Percentiles rank a stretch among this genome's conserved stretches.
phyloP scores from a whole-genome alignment of 2,888 invertebrate species.

The Apoda limacodes region DNA sequence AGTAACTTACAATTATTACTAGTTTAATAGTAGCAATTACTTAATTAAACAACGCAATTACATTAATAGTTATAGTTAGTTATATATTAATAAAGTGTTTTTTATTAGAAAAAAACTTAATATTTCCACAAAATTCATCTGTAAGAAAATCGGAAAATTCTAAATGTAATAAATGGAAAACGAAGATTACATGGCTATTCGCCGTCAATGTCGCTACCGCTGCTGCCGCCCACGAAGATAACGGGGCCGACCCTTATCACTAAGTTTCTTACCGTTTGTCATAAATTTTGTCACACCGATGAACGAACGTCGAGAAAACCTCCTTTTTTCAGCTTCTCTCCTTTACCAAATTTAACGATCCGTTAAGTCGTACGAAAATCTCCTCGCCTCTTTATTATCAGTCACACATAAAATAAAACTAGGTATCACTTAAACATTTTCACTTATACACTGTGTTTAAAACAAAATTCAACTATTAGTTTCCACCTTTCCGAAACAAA shows the following conservation, averaged over 20 bases:
- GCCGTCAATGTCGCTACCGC: no score
- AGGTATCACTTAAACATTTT: constrained; percentile 27
- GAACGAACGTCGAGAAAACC: constrained; percentile 49
- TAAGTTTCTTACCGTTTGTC: constrained; percentile 63
- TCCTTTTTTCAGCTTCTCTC: constrained; percentile 44
- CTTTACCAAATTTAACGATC: constrained; percentile 55
- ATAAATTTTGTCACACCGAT: constrained; percentile 65
- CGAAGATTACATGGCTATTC: no score
- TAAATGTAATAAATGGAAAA: no score
- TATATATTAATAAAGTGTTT: no score
- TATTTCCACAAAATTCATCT: no score
- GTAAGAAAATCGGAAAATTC: no score
- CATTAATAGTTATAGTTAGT: no score
- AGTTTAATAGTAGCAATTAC: no score
- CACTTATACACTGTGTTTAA: constrained; percentile 21
- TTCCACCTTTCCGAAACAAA: constrained; percentile 3
- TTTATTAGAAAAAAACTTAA: no score
- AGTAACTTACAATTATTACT: no score
- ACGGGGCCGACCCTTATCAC: constrained; percentile 56
- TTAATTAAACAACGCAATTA: no score
- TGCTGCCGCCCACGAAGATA: constrained; percentile 37
- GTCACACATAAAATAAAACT: constrained; percentile 49
- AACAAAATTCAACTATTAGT: constrained; percentile 32
- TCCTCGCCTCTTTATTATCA: constrained; percentile 44
- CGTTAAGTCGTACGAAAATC: constrained; percentile 52